Evolutionary conservation across 2,113 vertebrate genomes (phyloP).

Genomic region (Erythrolamprus reginae): DNA sequence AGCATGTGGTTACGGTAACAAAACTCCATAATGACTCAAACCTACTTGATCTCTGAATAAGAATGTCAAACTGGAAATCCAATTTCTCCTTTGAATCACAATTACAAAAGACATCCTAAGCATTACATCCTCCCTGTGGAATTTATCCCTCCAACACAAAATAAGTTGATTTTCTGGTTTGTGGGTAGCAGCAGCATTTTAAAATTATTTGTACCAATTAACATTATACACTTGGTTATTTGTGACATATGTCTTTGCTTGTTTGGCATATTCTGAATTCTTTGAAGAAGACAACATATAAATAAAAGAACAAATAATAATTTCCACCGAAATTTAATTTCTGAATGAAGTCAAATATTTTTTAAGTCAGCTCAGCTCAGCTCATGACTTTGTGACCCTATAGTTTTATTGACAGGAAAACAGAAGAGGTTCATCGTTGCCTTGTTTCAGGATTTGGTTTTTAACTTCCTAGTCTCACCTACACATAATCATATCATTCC

Average conservation of each 20-base stretch:
- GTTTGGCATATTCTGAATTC: background rate
- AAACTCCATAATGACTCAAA: background rate
- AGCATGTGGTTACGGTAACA: conserved; percentile 9
- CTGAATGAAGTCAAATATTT: background rate
- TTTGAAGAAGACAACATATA: background rate
- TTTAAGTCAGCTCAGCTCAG: background rate
- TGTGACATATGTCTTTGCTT: conserved; percentile 10
- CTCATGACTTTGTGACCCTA: background rate
- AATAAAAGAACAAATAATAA: background rate
- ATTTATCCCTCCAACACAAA: conserved; percentile 14
- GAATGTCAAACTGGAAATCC: conserved; percentile 8
- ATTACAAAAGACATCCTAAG: conserved; percentile 11
- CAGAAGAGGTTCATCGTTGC: background rate
- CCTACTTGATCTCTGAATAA: conserved; percentile 18
- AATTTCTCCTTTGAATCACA: conserved; percentile 22
- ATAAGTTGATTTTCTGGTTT: conserved; percentile 16
- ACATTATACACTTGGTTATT: conserved; percentile 18
- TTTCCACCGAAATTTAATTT: background rate
- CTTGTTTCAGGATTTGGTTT: background rate
- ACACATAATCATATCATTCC: background rate
- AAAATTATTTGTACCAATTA: conserved; percentile 23
- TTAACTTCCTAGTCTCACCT: background rate
- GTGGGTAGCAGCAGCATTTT: background rate
- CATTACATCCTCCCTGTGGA: conserved; percentile 17
- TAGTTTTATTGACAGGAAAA: background rate